Percentiles rank a stretch among this genome's conserved stretches.
These are phyloP conservation scores for Teinopalpus imperialis DNA, from an alignment of 2,888 invertebrate species.

Conservation along the genomic window DNA sequence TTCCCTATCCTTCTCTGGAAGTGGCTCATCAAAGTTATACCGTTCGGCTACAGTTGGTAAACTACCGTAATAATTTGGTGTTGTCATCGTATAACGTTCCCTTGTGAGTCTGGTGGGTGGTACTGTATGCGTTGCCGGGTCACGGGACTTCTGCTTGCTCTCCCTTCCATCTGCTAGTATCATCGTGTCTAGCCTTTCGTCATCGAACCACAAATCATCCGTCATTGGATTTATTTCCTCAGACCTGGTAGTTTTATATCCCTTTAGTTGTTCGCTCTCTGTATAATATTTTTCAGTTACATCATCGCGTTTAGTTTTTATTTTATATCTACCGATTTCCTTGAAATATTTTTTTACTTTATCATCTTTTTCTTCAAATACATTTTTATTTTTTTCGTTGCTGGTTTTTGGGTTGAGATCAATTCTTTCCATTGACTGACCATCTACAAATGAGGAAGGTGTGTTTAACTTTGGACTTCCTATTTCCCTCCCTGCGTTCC, in stretches of 20 bases:
- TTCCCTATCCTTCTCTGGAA: conserved; percentile 55
- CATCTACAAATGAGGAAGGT: too few relatives aligned
- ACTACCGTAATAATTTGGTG: conserved; percentile 51
- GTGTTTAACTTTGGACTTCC: too few relatives aligned
- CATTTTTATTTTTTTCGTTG: neutral
- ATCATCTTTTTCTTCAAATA: neutral
- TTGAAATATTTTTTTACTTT: neutral
- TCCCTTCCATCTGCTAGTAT: conserved; percentile 15
- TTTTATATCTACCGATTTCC: neutral
- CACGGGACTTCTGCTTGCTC: conserved; percentile 16
- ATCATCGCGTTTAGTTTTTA: conserved; percentile 7
- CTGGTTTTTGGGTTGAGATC: neutral
- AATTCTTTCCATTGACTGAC: neutral
- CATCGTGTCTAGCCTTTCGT: conserved; percentile 25
- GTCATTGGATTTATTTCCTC: conserved; percentile 44
- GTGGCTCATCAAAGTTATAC: conserved; percentile 59
- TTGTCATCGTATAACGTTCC: conserved; percentile 42
- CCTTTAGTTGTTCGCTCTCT: neutral
- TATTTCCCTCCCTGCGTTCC: too few relatives aligned
- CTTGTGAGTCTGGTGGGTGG: conserved; percentile 43
- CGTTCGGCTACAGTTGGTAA: conserved; percentile 49
- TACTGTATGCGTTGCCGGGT: conserved; percentile 6
- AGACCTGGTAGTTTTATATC: conserved; percentile 2
- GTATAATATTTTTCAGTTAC: conserved; percentile 9
- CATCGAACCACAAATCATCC: conserved; percentile 37